Base-by-base conservation (phyloP, 2,888 invertebrate genomes). In the Amiota communis region DNA sequence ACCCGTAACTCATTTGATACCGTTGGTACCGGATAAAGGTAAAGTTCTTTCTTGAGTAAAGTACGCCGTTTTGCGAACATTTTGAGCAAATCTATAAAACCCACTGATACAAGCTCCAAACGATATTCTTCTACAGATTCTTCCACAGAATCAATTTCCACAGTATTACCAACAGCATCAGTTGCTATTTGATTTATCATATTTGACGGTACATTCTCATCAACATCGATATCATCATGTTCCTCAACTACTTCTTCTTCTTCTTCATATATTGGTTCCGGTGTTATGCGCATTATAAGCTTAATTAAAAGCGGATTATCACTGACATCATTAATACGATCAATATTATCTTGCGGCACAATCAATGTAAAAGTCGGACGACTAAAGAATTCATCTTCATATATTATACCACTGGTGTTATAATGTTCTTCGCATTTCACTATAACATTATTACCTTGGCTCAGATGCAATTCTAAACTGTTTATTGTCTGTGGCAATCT, bases 341-440 rank as follows among this genome's bases (percentile, higher is more conserved):
- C 83, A 23, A 87, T 67, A 56, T 80, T 82, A 65, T 87, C 87
- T 73, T 87, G 87, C 65, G 84, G 80, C 47, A 87, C 78, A 47
- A 83, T 82, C 8, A 87, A 59, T 10, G 84, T 84, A 61, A 78
- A 87, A 8, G 87, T 86, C 6, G 87, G 87, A 49, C 77, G 81
- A 0, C 47, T 1, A 4, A 61, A 0, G 13, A 86, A 83, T 65
- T 84, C 77, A 0, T 77, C 56, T 17, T 86, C 74, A 4, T 71
- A 12, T 20, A 87, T 83, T 23, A 80, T 80, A 0, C 77, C 79
- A 1, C 76, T 70, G 11, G 79, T 82, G 63, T 85, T 81, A 67
- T 80, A 80, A 8, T 86, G 83, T 11, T 80, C 83, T 6, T 76
- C 74, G 61, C 83, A 80, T n/a, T 81, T 86, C 1, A 84, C 78